Evolutionary conservation across 2,888 invertebrate genomes (phyloP).

Genomic region (Capitulum mitella): DNA sequence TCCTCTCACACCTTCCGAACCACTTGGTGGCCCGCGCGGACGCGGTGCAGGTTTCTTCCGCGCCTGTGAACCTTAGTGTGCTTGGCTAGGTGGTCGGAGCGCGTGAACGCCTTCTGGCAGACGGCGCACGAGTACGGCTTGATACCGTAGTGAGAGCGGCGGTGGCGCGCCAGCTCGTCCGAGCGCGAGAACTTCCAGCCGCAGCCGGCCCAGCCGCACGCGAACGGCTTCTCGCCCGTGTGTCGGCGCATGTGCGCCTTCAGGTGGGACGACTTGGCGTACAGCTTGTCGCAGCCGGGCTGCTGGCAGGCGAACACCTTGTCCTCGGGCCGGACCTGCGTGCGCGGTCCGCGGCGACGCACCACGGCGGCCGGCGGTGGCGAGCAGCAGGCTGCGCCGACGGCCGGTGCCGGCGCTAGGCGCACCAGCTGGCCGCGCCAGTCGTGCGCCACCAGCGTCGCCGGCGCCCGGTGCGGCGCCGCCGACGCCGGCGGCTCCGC

Average conservation of each 20-base stretch:
- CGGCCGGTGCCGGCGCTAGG: conserved; percentile 46
- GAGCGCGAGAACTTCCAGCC: conserved; percentile 90
- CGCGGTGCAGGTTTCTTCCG: not conserved
- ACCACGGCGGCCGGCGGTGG: conserved; percentile 18
- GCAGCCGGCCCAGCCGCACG: conserved; percentile 60
- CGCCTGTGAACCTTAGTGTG: conserved; percentile 56
- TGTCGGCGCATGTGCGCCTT: conserved; percentile 81
- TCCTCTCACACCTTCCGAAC: not conserved
- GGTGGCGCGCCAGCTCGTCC: conserved; percentile 85
- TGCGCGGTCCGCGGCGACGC: conserved; percentile 29
- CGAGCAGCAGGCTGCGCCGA: conserved; percentile 25
- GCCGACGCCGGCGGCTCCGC: conserved; percentile 27
- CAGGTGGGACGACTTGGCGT: conserved; percentile 82
- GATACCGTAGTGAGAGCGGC: conserved; percentile 88
- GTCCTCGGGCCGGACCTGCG: conserved; percentile 39
- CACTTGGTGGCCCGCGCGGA: not conserved
- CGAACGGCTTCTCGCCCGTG: conserved; percentile 57
- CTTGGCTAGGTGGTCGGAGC: conserved; percentile 89
- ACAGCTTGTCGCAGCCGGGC: conserved; percentile 66
- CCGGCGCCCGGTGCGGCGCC: conserved; percentile 28
- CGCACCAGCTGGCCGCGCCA: conserved; percentile 57
- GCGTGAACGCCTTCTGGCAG: conserved; percentile 81
- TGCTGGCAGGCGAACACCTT: conserved; percentile 62
- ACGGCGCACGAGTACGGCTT: conserved; percentile 85
- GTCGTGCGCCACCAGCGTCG: conserved; percentile 48